Base-by-base conservation (phyloP, 2,888 invertebrate genomes). In the Sphaerophoria rueppellii region DNA sequence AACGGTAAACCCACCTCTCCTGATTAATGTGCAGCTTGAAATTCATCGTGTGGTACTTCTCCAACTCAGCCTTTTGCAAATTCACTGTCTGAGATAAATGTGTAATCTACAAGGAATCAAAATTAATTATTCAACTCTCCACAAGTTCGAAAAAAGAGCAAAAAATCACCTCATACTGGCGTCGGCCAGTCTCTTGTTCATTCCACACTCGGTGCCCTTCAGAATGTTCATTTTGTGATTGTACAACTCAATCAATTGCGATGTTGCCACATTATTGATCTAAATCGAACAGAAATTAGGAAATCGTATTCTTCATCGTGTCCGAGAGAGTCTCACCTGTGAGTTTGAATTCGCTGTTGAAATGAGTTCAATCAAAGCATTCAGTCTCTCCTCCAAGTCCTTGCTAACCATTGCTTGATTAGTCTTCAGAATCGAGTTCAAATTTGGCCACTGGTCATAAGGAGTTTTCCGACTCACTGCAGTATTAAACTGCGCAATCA, bases 181-280 rank as follows among this genome's bases (percentile, higher is more conserved):
- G 80, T 91, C 89, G 16, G 91, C 89, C 32, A 91, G 87, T 0
- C 89, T 88, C 73, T 89, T 89, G 11, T 89, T 88, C 88, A 91
- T 88, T 54, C 88, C 88, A 11, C 82, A 87, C 48, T 90, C 88
- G 6, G 88, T 82, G 16, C 88, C 88, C 46, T 88, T 89, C 12
- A 89, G 89, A 74, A 90, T 90, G 48, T 91, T 89, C 46, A 90
- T 90, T 88, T 91, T 91, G 86, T 91, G 90, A 67, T 90, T 90
- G 46, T 90, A 91, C 40, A 91, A 65, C 77, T 91, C 91, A 70
- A 91, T 90, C 40, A 91, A 88, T 87, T 91, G 91, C 0, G 91
- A 91, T 5, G 90, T 90, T 2, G 91, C 89, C 9, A 90, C 87
- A 75, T 90, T 89, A n/a, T 90, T 89, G 14, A 91, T 72, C 87